These are phyloP conservation scores for Sesamia inferens DNA, from an alignment of 2,888 invertebrate genomes.

Conservation along the genomic window DNA sequence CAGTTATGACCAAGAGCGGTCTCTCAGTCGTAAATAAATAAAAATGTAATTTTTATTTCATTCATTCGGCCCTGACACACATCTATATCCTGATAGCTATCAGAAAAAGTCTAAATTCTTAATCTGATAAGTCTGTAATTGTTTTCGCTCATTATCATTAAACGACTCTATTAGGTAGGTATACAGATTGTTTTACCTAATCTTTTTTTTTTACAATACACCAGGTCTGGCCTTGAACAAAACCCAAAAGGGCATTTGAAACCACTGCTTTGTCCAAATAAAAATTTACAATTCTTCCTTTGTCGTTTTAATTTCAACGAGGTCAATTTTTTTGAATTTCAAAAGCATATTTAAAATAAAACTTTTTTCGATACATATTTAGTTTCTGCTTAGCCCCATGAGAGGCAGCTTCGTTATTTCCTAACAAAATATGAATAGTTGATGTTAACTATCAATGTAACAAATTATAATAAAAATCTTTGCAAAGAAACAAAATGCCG, in stretches of 20 bases:
- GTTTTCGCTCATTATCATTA: slow-evolving; percentile 31
- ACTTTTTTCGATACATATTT: background rate
- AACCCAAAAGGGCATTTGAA: background rate
- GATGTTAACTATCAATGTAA: background rate
- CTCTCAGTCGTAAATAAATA: slow-evolving; percentile 1
- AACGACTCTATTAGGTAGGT: slow-evolving; percentile 6
- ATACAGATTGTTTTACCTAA: slow-evolving; percentile 15
- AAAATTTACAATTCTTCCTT: background rate
- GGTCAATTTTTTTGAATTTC: background rate
- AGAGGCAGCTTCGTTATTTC: no score
- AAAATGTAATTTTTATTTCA: slow-evolving; percentile 19
- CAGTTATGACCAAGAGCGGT: background rate
- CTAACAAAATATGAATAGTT: background rate
- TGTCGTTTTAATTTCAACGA: background rate
- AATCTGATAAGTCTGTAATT: slow-evolving; percentile 45
- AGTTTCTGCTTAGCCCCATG: no score
- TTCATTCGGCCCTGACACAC: slow-evolving; percentile 35
- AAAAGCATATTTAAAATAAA: no score
- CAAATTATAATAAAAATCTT: no score
- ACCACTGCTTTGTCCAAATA: background rate
- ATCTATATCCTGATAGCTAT: slow-evolving; percentile 46
- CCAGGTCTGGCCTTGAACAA: background rate
- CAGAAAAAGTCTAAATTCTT: slow-evolving; percentile 30
- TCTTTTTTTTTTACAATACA: background rate
- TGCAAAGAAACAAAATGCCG: background rate